A percentile compares a stretch with the other conserved stretches of the same genome.
Evolutionary conservation across 2,888 invertebrate genomes (phyloP).

Genomic region (Cantharis rufa): DNA sequence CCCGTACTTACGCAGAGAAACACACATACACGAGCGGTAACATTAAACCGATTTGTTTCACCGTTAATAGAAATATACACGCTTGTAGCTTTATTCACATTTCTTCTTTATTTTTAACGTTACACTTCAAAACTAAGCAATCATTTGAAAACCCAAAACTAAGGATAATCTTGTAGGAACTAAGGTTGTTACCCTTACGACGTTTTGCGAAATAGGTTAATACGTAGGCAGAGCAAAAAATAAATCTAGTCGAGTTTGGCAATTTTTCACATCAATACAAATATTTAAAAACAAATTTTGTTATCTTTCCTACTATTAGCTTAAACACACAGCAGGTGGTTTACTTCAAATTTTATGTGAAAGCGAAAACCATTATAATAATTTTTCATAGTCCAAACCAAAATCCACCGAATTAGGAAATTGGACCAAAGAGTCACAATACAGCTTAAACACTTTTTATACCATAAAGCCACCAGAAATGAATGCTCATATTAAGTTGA

Average conservation of each 20-base stretch:
- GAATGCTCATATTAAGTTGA: too few relatives aligned
- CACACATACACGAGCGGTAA: slow-evolving; percentile 18
- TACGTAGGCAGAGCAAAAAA: slow-evolving; percentile 20
- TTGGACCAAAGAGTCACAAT: background rate
- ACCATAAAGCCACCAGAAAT: too few relatives aligned
- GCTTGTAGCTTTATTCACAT: background rate
- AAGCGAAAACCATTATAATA: background rate
- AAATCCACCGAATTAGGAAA: background rate
- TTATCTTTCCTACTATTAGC: slow-evolving; percentile 3
- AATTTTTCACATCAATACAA: slow-evolving; percentile 16
- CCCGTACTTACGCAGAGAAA: slow-evolving; percentile 1
- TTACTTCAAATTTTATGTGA: background rate
- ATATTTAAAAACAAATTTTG: slow-evolving; percentile 12
- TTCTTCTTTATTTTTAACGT: background rate
- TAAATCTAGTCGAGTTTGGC: slow-evolving; percentile 14
- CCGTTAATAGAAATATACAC: slow-evolving; percentile 24
- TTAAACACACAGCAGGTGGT: slow-evolving; percentile 4
- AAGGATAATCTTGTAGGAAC: slow-evolving; percentile 5
- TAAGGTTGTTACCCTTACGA: slow-evolving; percentile 22
- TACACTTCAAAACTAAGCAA: background rate
- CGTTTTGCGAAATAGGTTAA: slow-evolving; percentile 13
- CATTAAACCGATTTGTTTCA: slow-evolving; percentile 25
- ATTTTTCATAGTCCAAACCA: background rate
- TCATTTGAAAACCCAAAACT: background rate
- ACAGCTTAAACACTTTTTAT: background rate